A percentile compares a stretch with the other conserved stretches of the same genome.
phyloP scores from a whole-genome alignment of 1,140 invertebrate species.

The Amphibalanus amphitrite region DNA sequence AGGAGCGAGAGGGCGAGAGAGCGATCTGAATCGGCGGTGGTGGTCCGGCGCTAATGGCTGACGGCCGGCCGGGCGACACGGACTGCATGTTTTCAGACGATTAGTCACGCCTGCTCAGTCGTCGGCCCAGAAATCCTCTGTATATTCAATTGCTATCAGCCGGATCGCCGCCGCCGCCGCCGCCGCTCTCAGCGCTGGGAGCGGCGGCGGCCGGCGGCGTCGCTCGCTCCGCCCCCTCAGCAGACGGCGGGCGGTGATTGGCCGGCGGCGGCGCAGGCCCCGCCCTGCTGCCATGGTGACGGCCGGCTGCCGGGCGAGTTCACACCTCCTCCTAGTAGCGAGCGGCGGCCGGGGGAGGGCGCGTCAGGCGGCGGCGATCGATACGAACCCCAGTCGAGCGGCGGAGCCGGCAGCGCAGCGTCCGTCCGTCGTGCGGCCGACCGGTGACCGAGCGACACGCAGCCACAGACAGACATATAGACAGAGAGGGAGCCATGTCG shows the following conservation, averaged over 20 bases:
- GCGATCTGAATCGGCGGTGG: neutral
- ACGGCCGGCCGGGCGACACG: neutral
- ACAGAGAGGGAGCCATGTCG: slow-evolving; percentile 12
- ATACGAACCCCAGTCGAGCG: neutral
- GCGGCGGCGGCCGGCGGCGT: too few species aligned
- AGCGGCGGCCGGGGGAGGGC: neutral
- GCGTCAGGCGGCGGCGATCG: neutral
- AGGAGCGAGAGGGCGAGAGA: too few species aligned
- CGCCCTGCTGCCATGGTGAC: neutral
- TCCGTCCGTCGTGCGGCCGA: neutral
- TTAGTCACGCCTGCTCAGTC: neutral
- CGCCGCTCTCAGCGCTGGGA: neutral
- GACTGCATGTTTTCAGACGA: neutral
- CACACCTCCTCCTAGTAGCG: neutral
- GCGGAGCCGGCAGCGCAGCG: neutral
- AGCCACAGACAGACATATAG: too few species aligned
- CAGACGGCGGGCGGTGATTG: neutral
- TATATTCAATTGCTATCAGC: neutral
- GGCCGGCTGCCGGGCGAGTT: neutral
- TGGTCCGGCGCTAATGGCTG: neutral
- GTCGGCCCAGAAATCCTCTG: neutral
- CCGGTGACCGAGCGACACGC: too few species aligned
- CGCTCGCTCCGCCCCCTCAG: too few species aligned
- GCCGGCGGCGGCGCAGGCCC: too few species aligned
- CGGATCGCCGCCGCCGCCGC: neutral